phyloP scores from a whole-genome alignment of 2,113 vertebrate genomes.

The Gasterosteus nipponicus region DNA sequence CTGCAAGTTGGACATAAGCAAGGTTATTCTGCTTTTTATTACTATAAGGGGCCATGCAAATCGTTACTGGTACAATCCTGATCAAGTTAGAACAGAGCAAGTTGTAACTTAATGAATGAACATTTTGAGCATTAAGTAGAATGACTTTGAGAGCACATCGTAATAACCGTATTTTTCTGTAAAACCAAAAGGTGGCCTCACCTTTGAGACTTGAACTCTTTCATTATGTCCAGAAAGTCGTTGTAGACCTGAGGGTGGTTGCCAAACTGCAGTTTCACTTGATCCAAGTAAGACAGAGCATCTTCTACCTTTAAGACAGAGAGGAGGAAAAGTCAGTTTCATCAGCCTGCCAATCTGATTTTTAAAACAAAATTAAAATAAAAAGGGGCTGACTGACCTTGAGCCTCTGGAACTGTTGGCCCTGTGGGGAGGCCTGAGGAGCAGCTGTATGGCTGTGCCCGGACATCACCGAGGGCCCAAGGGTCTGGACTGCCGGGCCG shows the following conservation, averaged over 20 bases:
- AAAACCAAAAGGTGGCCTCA: conserved; percentile 62
- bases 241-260: conserved; percentile 99
- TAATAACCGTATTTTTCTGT: background rate
- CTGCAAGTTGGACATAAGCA: background rate
- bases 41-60: background rate
- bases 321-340: background rate
- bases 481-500: conserved; percentile 86
- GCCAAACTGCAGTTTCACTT: conserved; percentile 98
- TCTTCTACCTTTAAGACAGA: conserved; percentile 89
- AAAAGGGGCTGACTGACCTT: conserved; percentile 82
- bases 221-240: conserved; percentile 99
- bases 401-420: conserved; percentile 97
- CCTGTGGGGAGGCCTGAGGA: conserved; percentile 89
- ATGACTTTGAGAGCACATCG: background rate
- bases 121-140: background rate
- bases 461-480: conserved; percentile 83
- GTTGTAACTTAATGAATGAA: background rate
- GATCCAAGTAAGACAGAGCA: conserved; percentile 97
- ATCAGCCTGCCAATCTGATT: background rate
- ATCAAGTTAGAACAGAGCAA: background rate
- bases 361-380: background rate
- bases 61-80: too few species aligned
- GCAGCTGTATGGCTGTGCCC: conserved; percentile 88
- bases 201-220: conserved; percentile 99
- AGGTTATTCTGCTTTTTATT: background rate